Evolutionary conservation across 2,888 invertebrate genomes (phyloP), one percentile per base, ranked within the genome.

Genomic region (Drosophila colorata): DNA sequence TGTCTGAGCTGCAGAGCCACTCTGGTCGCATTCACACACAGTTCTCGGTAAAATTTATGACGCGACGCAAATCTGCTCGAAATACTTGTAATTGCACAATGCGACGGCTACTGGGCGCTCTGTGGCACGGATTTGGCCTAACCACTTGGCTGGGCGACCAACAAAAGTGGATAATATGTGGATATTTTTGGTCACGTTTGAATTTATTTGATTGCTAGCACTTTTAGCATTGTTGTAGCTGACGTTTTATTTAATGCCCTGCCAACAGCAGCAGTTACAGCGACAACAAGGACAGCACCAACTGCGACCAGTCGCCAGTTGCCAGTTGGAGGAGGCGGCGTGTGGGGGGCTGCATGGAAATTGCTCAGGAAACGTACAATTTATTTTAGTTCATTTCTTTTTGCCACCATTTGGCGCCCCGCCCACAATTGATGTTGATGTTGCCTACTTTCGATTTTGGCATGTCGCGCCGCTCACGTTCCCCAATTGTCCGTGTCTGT

Each of bases 111-210:
- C 13, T 11, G 18, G 23, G 41, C 2, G 37, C 14, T 23, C 13
- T 37, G 18, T 9, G 49, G 47, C 18, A 28, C 4, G 14, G 52
- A 47, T 35, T 63, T 37, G 59, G 44, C 33, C 63, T 48, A 69
- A 49, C 58, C 74, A 64, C 63, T 69, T 66, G 67, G 44, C 28
- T 49, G 38, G 46, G 41, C 52, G 51, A 44, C 66, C 69, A 53
- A 75, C 85, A 71, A 78, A 87, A 85, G 86, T 87, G 85, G 87
- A 89, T 86, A 86, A 86, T 84, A 74, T 87, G 83, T 85, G 79
- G 87, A 88, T 87, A 89, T 88, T 88, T 88, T 88, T 88, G 88
- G 88, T 88, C 88, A 89, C 88, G 89, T 88, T 88, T 88, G 88
- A 88, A 88, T 88, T 88, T 88, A 88, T 88, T 88, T 89, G 88